Evolutionary conservation across 2,113 vertebrate genomes (phyloP).

Genomic region (Heterochromis multidens): DNA sequence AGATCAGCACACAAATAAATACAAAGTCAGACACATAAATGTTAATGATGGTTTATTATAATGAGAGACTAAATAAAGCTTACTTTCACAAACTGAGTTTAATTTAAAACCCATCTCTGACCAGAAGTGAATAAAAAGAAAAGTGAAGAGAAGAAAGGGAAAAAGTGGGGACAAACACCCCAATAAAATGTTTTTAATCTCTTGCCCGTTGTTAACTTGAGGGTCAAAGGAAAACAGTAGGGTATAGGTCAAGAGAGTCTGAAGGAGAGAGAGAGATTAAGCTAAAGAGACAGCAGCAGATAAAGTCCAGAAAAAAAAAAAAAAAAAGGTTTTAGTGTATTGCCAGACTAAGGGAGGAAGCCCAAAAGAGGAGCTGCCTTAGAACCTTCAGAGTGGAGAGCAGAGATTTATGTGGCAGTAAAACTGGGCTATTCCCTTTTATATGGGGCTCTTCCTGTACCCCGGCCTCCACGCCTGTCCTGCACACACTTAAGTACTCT

Average conservation of each 20-base stretch:
- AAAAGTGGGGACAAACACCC: not conserved
- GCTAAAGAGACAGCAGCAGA: not conserved
- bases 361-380: conserved; percentile 23
- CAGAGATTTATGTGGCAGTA: conserved; percentile 68
- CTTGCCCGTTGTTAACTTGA: not conserved
- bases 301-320: not conserved
- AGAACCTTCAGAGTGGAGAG: conserved; percentile 20
- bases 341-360: not conserved
- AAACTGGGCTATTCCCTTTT: conserved; percentile 62
- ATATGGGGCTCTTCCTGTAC: conserved; percentile 51
- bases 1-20: not conserved
- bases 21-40: not conserved
- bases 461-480: conserved; percentile 27
- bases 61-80: not conserved
- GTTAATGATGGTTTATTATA: not conserved
- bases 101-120: not conserved
- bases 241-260: conserved; percentile 9
- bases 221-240: not conserved
- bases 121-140: not conserved
- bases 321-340: not conserved
- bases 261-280: conserved; percentile 5
- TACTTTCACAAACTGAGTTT: not conserved
- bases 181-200: not conserved
- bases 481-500: conserved; percentile 31
- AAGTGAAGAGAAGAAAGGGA: not conserved